phyloP scores from a whole-genome alignment of 2,888 invertebrate genomes.

The Euclidia mi region DNA sequence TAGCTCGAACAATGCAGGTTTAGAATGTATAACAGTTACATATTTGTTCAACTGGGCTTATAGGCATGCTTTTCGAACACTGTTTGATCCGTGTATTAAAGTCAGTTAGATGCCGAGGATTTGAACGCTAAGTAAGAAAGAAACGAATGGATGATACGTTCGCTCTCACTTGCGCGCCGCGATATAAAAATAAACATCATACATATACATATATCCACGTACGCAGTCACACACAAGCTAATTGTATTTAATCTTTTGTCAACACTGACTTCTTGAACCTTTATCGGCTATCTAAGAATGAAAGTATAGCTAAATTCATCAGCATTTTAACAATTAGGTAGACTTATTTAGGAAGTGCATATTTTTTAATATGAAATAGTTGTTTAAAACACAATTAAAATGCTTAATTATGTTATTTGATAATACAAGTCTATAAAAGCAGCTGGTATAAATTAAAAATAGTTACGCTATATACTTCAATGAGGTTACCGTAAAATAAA shows the following conservation, averaged over 20 bases:
- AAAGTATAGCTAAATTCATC: neutral
- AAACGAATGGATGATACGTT: constrained; percentile 74
- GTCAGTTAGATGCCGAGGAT: constrained; percentile 18
- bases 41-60: constrained; percentile 39
- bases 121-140: constrained; percentile 59
- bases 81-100: too few relatives aligned
- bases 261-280: constrained; percentile 30
- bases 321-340: too few relatives aligned
- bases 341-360: too few relatives aligned
- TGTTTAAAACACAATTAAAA: too few relatives aligned
- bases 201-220: constrained; percentile 46
- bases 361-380: too few relatives aligned
- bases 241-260: constrained; percentile 42
- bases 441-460: too few relatives aligned
- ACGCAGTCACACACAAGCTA: constrained; percentile 38
- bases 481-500: too few relatives aligned
- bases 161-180: constrained; percentile 73
- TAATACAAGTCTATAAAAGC: too few relatives aligned
- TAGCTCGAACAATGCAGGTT: constrained; percentile 55
- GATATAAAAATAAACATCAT: constrained; percentile 78
- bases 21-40: constrained; percentile 42
- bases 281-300: constrained; percentile 11
- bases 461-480: too few relatives aligned
- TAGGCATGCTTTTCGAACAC: too few relatives aligned
- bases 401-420: too few relatives aligned